Conservation (phyloP, 2,113 vertebrate species). For the Hemichromis elongatus region DNA sequence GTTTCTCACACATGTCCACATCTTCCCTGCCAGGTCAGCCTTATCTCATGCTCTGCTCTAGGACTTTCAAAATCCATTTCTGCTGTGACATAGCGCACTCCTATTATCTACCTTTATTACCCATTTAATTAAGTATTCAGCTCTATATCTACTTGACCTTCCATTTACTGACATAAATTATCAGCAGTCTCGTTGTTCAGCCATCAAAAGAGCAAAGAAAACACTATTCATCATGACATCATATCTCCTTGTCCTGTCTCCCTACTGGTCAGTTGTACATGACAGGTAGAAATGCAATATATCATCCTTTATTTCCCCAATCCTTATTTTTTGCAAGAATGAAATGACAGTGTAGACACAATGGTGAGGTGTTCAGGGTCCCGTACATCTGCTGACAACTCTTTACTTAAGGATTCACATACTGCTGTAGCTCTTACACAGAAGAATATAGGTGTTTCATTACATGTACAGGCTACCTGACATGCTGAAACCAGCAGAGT, state of each 20-base stretch:
- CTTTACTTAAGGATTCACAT: not conserved
- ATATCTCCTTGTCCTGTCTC: not conserved
- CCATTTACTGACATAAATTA: not conserved
- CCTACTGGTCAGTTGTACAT: not conserved
- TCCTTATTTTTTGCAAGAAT: not conserved
- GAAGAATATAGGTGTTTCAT: not conserved
- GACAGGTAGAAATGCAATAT: not conserved
- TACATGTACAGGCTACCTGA: not conserved
- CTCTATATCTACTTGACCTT: not conserved
- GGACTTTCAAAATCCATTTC: not conserved
- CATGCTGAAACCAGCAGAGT: not conserved
- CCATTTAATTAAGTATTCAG: slow-evolving; percentile 16
- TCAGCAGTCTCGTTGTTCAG: not conserved
- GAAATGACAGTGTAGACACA: not conserved
- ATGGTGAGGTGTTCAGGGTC: not conserved
- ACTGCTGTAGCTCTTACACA: not conserved
- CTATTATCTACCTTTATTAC: not conserved
- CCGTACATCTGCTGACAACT: not conserved
- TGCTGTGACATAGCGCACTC: not conserved
- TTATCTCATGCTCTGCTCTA: not conserved
- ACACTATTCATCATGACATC: not conserved
- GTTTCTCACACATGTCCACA: not conserved
- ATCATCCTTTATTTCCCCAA: not conserved
- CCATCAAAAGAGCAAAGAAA: not conserved
- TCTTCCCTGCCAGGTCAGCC: not conserved